phyloP scores from a whole-genome alignment of 2,888 invertebrate species.

The Xanthorhoe spadicearia region DNA sequence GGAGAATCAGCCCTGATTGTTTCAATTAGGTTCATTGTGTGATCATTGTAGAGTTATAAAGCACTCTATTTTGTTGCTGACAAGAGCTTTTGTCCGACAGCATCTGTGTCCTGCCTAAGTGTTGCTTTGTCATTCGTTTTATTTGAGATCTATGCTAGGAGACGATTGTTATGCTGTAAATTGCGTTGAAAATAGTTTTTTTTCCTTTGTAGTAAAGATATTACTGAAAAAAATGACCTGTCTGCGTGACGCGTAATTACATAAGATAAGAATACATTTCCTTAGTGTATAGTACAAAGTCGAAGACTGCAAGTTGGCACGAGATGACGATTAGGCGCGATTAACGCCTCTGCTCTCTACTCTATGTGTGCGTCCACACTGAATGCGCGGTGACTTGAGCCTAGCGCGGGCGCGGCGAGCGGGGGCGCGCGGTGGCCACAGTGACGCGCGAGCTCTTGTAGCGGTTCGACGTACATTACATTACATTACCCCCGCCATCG shows the following conservation, averaged over 20 bases:
- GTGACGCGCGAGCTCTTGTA: too few species aligned
- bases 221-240: conserved; percentile 1
- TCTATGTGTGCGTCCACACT: too few species aligned
- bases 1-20: conserved; percentile 25
- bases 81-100: conserved; percentile 20
- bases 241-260: neutral
- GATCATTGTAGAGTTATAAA: conserved; percentile 21
- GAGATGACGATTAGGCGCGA: neutral
- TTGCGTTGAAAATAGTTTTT: neutral
- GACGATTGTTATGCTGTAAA: conserved; percentile 6
- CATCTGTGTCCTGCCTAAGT: conserved; percentile 4
- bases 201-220: conserved; percentile 1
- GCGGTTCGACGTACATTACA: too few species aligned
- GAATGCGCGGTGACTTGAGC: too few species aligned
- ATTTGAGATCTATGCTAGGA: neutral
- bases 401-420: too few species aligned
- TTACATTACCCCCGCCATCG: too few species aligned
- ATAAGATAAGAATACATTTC: neutral
- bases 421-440: too few species aligned
- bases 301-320: neutral
- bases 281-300: neutral
- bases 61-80: conserved; percentile 9
- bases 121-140: conserved; percentile 6
- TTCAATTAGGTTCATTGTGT: conserved; percentile 36
- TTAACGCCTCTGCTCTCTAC: neutral